These are phyloP conservation scores for Acyrthosiphon pisum DNA, from an alignment of 1,140 invertebrate species.

Conservation along the genomic window DNA sequence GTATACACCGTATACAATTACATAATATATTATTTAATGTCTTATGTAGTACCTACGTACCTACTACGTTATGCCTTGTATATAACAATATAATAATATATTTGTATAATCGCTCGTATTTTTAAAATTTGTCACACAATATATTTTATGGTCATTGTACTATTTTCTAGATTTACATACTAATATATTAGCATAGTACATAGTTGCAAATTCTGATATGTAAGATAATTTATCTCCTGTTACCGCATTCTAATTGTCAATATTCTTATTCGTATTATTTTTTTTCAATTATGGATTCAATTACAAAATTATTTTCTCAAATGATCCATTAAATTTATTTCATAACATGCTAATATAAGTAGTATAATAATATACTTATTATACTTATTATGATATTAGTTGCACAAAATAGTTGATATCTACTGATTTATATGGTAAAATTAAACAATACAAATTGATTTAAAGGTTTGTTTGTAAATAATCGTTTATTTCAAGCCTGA, in stretches of 20 bases:
- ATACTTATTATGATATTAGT: not conserved
- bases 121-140: not conserved
- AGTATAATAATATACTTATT: not conserved
- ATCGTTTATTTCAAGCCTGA: not conserved
- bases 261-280: not conserved
- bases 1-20: no score
- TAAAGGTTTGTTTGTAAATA: not conserved
- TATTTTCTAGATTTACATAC: not conserved
- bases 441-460: not conserved
- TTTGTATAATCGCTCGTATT: not conserved
- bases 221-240: not conserved
- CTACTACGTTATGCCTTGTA: no score
- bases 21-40: no score
- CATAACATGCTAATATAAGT: not conserved
- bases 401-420: not conserved
- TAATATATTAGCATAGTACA: not conserved
- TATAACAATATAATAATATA: not conserved
- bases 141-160: not conserved
- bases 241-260: not conserved
- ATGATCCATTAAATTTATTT: not conserved
- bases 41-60: no score
- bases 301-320: not conserved
- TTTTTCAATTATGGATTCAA: not conserved
- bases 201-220: not conserved
- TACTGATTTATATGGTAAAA: not conserved